phyloP scores from a whole-genome alignment of 2,797 vertebrate genomes.

The Cheracebus regulus region DNA sequence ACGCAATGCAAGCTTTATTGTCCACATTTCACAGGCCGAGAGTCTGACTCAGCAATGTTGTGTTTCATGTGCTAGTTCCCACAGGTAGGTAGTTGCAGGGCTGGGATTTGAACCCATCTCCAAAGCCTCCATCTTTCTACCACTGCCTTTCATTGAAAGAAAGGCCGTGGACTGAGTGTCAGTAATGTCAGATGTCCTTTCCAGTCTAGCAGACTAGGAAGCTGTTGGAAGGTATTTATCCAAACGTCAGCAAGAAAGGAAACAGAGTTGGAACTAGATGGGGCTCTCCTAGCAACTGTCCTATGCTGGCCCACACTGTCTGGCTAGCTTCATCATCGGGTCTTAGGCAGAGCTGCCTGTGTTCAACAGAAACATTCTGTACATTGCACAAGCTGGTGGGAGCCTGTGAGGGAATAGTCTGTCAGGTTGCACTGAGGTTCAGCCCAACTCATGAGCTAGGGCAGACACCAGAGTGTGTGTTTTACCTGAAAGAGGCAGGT shows the following conservation, averaged over 20 bases:
- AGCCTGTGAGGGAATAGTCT: background rate
- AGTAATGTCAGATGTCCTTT: background rate
- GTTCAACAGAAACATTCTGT: background rate
- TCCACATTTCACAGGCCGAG: background rate
- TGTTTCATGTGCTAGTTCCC: background rate
- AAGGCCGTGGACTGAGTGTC: background rate
- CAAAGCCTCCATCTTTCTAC: background rate
- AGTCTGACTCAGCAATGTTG: background rate
- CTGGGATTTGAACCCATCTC: constrained; percentile 1
- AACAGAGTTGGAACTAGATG: background rate
- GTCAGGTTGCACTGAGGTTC: background rate
- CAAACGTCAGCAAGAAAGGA: constrained; percentile 5
- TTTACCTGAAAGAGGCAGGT: background rate
- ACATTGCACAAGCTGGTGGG: background rate
- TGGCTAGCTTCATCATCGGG: background rate
- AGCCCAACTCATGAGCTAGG: background rate
- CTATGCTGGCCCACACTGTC: background rate
- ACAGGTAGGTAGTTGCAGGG: background rate
- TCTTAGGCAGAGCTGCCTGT: background rate
- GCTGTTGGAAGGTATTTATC: constrained; percentile 5
- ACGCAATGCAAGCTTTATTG: background rate
- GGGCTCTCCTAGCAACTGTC: background rate
- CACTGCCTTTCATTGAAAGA: background rate
- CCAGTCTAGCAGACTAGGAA: background rate
- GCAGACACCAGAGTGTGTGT: background rate